These are phyloP conservation scores for Gymnogyps californianus DNA, from an alignment of 2,113 vertebrate species.

Conservation along the genomic window DNA sequence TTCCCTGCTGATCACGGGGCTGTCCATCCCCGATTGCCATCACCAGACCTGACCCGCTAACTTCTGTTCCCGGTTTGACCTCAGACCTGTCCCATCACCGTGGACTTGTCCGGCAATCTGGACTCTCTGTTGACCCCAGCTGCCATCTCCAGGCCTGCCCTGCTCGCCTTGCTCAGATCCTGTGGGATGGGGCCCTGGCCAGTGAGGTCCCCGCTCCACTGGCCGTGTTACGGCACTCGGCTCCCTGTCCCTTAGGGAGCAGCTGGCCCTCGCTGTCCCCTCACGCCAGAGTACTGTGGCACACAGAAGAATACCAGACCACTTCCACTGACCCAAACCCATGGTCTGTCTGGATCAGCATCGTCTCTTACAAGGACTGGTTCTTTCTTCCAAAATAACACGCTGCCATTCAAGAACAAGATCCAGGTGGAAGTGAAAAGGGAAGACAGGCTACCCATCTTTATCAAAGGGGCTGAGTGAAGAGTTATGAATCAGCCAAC, in stretches of 20 bases:
- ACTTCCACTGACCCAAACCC: not conserved
- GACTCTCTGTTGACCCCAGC: not conserved
- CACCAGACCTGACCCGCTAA: not conserved
- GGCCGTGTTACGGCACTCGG: rapidly evolving
- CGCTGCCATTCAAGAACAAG: not conserved
- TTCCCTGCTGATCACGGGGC: not conserved
- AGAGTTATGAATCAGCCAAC: not conserved
- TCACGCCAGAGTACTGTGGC: not conserved
- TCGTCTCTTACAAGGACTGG: not conserved
- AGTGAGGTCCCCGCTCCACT: not conserved
- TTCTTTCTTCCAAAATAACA: not conserved
- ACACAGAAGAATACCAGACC: not conserved
- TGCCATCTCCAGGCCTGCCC: not conserved
- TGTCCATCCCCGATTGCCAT: rapidly evolving
- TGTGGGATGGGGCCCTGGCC: not conserved
- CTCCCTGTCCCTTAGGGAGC: not conserved
- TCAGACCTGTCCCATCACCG: not conserved
- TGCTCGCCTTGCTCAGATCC: not conserved
- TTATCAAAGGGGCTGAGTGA: not conserved
- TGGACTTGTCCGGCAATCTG: not conserved
- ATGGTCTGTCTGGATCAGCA: not conserved
- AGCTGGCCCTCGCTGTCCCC: not conserved
- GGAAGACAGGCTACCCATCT: not conserved
- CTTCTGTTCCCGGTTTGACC: rapidly evolving
- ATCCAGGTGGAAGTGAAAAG: not conserved